Evolutionary conservation across 1,140 invertebrate genomes (phyloP), one percentile per base, ranked within the genome.

Genomic region (Drosophila nigromelanica): DNA sequence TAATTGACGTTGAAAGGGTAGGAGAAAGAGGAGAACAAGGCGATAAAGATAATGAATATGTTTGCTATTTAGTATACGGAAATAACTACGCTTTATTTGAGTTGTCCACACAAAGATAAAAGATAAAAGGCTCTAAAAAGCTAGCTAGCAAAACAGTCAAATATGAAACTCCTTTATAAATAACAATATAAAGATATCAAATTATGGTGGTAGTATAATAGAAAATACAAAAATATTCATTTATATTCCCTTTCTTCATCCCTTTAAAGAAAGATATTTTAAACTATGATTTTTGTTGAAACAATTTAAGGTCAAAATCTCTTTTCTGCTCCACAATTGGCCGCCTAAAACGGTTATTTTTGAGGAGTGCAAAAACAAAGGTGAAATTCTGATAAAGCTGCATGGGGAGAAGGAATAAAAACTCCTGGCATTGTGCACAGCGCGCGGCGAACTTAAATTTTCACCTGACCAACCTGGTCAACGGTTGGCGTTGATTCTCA

Each of bases 1-100:
- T 87, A 82, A 87, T 87, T 86, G 82, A 69, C 51, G 48, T 52
- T 47, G 60, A 63, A 72, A 68, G 67, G 27, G 58, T 47, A 55
- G 37, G 18, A 59, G 7, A 54, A 60, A 37, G 61, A 27, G 27
- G 27, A 27, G 42, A 62, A 42, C 51, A 76, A 15, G 14, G 11
- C 55, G 27, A 58, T 72, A 67, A 72, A 58, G 37, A 58, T 72
- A 72, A 72, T 72, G 69, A 59, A 72, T 39, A 67, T 72, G 15
- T 30, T 40, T 35, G 10, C 21, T 42, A 21, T 55, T 27, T 62
- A 40, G 47, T 56, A 30, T 15, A 58, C 21, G 10, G 12, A 37
- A 68, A 60, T 35, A 47, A 14, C 47, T 5, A 21, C 15, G 51
- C 10, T 54, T 39, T 54, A 37, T 39, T n/a, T 39, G 11, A 11